A percentile compares a stretch with the other conserved stretches of the same genome.
Conservation (phyloP, 2,888 invertebrate genomes). For the Leptopilina myrica region DNA sequence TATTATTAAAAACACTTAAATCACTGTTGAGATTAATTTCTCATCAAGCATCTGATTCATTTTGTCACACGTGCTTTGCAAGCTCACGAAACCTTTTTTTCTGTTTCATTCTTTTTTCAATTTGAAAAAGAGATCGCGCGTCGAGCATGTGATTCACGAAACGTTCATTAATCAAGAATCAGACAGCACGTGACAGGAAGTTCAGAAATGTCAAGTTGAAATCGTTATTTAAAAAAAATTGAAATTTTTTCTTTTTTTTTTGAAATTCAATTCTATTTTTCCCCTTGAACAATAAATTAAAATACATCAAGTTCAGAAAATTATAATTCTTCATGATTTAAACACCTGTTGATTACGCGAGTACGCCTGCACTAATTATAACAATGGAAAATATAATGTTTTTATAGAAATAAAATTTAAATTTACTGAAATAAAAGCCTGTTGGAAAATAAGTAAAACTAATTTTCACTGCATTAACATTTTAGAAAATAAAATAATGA, state of each 20-base stretch:
- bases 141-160: slow-evolving; percentile 24
- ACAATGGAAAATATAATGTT: too few relatives aligned
- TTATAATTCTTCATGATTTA: too few relatives aligned
- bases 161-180: slow-evolving; percentile 30
- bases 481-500: too few relatives aligned
- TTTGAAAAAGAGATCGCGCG: neutral
- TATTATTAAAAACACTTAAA: too few relatives aligned
- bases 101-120: neutral
- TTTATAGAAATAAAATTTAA: too few relatives aligned
- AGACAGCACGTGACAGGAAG: slow-evolving; percentile 54
- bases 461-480: too few relatives aligned
- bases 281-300: neutral
- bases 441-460: too few relatives aligned
- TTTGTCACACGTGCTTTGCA: slow-evolving; percentile 24
- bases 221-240: neutral
- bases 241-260: neutral
- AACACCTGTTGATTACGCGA: too few relatives aligned
- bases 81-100: neutral
- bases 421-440: too few relatives aligned
- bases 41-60: slow-evolving; percentile 2
- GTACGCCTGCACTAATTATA: too few relatives aligned
- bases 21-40: neutral
- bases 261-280: neutral
- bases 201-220: slow-evolving; percentile 43
- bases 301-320: neutral